Evolutionary conservation across 2,888 invertebrate species (phyloP), one percentile per base, ranked within the genome.

Genomic region (Agriopis marginaria): DNA sequence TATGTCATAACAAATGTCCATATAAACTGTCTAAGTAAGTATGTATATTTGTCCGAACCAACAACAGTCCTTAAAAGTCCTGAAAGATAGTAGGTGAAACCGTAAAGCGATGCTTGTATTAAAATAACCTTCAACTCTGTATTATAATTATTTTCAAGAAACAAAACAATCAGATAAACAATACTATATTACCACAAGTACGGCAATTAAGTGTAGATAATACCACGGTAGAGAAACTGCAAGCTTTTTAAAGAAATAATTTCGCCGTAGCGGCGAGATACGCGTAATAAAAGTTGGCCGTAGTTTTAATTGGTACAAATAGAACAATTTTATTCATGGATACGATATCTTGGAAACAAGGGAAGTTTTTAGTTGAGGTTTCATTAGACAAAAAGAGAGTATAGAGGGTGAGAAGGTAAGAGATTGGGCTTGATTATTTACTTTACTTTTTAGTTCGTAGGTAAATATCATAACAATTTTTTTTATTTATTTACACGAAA

Each of bases 261-360:
- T 66, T 45, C 11, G 39, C 63, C n/a, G 23, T 51, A 49, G 58
- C 63, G 59, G 40, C 63, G 42, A 68, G 68, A 67, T 63, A 67
- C 49, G 14, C 50, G 60, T 64, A 61, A 56, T 64, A 64, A 64
- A 68, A 68, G 60, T 68, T 68, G 49, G 44, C 39, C 59, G 44
- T 59, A 64, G 68, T 68, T 68, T 68, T 68, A 68, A 68, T 61
- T 68, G 68, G 60, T 60, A 54, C 59, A 59, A 68, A 68, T 63
- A 54, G 56, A 68, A 60, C 42, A 7, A 47, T 47, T 67, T 67
- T 67, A 67, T 67, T 67, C 58, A 59, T 53, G 44, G 56, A 44
- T 49, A 54, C 55, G 40, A 54, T 39, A 47, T 60, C 60, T 68
- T 50, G 44, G 39, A 55, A 64, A 51, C 60, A 61, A 39, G 11